These are phyloP conservation scores for Lysandra coridon DNA, from an alignment of 2,888 invertebrate species.

Conservation along the genomic window DNA sequence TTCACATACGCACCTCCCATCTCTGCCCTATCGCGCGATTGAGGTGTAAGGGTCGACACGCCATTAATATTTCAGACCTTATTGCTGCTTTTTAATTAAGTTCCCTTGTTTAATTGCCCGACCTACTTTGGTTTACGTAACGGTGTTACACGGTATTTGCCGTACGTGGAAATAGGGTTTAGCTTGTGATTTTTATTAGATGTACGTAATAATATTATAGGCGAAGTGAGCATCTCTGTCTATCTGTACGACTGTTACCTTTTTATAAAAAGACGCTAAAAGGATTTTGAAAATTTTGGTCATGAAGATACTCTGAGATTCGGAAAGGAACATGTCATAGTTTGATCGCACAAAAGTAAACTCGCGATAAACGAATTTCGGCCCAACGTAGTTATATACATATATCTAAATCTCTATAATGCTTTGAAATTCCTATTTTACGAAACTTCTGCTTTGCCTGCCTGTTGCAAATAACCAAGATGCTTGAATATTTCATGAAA, in stretches of 20 bases:
- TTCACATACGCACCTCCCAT: background rate
- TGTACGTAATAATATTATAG: background rate
- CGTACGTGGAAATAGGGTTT: background rate
- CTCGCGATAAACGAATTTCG: background rate
- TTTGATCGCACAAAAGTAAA: background rate
- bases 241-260: background rate
- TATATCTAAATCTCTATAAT: background rate
- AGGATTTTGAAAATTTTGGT: background rate
- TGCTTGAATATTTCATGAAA: constrained; percentile 17
- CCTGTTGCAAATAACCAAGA: constrained; percentile 1
- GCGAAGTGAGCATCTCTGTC: background rate
- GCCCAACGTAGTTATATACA: background rate
- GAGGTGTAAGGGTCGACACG: constrained; percentile 12
- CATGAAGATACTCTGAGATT: background rate
- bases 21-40: background rate
- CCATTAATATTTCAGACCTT: constrained; percentile 18
- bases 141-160: constrained; percentile 2
- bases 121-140: constrained; percentile 25
- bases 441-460: background rate
- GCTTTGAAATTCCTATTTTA: background rate
- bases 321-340: background rate
- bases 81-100: constrained; percentile 28
- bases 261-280: background rate
- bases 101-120: constrained; percentile 17
- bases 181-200: background rate